Conservation (phyloP, 2,888 invertebrate species). For the Limnephilus marmoratus region DNA sequence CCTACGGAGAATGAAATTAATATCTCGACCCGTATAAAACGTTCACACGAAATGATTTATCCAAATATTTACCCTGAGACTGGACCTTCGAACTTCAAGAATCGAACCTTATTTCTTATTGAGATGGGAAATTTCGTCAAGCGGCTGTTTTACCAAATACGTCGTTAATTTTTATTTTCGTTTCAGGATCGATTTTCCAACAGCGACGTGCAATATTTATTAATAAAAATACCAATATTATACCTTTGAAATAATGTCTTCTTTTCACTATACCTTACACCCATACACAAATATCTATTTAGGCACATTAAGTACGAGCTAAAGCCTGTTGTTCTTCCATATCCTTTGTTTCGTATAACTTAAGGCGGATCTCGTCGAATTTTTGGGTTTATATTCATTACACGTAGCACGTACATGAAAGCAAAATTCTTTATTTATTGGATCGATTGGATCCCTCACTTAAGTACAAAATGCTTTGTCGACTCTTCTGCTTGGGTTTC, state of each 20-base stretch:
- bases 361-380: background rate
- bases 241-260: background rate
- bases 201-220: background rate
- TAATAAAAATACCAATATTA: background rate
- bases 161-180: background rate
- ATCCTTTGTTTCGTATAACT: background rate
- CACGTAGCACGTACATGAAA: background rate
- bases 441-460: background rate
- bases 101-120: conserved; percentile 15
- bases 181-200: background rate
- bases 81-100: conserved; percentile 28
- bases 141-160: background rate
- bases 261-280: background rate
- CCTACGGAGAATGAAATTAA: background rate
- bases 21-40: conserved; percentile 29
- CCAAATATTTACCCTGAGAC: conserved; percentile 19
- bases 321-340: background rate
- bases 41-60: conserved; percentile 21
- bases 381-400: conserved; percentile 1
- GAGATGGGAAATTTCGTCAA: background rate
- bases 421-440: background rate
- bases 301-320: background rate
- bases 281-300: background rate
- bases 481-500: background rate
- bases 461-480: background rate